These are phyloP conservation scores for Lysandra coridon DNA, from an alignment of 2,888 invertebrate species.

Conservation along the genomic window DNA sequence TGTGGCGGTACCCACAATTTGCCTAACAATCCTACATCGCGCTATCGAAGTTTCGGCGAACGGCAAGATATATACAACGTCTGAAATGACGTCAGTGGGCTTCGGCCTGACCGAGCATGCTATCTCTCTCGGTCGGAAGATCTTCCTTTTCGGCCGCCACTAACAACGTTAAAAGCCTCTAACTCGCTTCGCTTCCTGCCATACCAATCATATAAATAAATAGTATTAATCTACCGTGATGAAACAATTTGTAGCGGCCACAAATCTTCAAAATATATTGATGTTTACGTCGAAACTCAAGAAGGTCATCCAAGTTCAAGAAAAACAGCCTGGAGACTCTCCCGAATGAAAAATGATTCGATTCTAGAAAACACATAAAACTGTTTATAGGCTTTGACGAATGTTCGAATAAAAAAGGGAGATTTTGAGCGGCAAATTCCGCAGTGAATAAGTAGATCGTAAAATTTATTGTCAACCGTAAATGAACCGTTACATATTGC, in stretches of 20 bases:
- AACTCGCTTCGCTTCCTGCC: too few relatives aligned
- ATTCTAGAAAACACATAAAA: conserved; percentile 51
- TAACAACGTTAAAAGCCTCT: too few relatives aligned
- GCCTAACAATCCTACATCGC: too few relatives aligned
- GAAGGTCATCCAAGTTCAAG: neutral
- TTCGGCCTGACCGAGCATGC: too few relatives aligned
- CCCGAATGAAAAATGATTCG: conserved; percentile 26
- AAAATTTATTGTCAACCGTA: conserved; percentile 72
- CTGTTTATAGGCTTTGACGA: conserved; percentile 60
- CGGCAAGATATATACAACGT: too few relatives aligned
- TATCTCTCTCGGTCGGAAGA: too few relatives aligned
- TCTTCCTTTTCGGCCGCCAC: too few relatives aligned
- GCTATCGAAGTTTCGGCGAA: too few relatives aligned
- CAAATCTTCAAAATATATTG: conserved; percentile 4
- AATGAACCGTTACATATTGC: conserved; percentile 73
- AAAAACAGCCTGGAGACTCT: neutral
- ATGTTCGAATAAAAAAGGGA: conserved; percentile 57
- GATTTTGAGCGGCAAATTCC: conserved; percentile 56
- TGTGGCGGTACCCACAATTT: too few relatives aligned
- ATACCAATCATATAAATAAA: too few relatives aligned
- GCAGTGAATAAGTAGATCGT: conserved; percentile 69
- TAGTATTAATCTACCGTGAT: neutral
- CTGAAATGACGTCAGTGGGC: too few relatives aligned
- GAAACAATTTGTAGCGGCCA: neutral
- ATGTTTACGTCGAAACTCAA: neutral